Evolutionary conservation across 2,888 invertebrate genomes (phyloP), one percentile per base, ranked within the genome.

Genomic region (Biston betularia): DNA sequence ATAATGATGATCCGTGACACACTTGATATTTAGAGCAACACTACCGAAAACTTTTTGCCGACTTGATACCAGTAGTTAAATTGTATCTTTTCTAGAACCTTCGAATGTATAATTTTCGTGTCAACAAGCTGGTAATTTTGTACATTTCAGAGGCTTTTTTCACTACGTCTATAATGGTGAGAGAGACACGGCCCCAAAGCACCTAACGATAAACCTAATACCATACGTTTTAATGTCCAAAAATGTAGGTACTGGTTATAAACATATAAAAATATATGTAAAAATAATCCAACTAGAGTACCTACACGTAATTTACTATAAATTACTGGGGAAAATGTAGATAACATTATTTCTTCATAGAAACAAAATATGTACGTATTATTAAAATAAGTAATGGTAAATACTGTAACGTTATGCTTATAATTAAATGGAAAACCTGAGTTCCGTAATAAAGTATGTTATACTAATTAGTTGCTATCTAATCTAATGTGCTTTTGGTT

Each of bases 11-110:
- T 12, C 67, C 67, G 34, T 67, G 67, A 67, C 67, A 59, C 34
- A 63, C 63, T 67, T 67, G 67, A 55, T 55, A 59, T 67, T 56
- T 50, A 59, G 67, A 67, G 63, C 67, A 55, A 34, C 24, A 52
- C 66, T 15, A 34, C 40, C 60, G 15, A 58, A 63, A 45, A 49
- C 44, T 67, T 63, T 67, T 63, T 67, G 50, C 42, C 12, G 61
- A 24, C 44, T 49, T 14, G 34, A 33, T 49, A n/a, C 34, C 34
- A 24, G 40, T 14, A 55, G 55, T 53, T 52, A 35, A 54, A 55
- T 38, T 54, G 12, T 50, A 42, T 50, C 14, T 63, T 8, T 35
- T 50, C 48, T 46, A 12, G 34, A 42, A 15, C 34, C 12, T 15
- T 44, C 10, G 49, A 48, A 54, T 48, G 50, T 53, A n/a, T 46